A percentile compares a stretch with the other conserved stretches of the same genome.
These are phyloP conservation scores for Meganola albula DNA, from an alignment of 2,888 invertebrate species.

Conservation along the genomic window DNA sequence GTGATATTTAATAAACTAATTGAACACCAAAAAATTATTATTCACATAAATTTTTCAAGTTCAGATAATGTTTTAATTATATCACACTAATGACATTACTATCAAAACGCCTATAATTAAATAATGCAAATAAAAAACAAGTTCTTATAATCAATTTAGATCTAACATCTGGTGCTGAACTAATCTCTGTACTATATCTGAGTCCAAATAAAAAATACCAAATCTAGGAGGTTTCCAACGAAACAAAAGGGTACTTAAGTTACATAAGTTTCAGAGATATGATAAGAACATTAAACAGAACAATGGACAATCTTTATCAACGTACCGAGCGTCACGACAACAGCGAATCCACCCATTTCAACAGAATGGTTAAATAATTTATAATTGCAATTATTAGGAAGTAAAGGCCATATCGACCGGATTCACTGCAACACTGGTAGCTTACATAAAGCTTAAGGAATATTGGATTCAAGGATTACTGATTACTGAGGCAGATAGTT, in stretches of 20 bases:
- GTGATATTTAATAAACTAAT: too few relatives aligned
- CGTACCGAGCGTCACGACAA: conserved; percentile 37
- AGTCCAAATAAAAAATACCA: background rate
- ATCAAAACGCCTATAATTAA: too few relatives aligned
- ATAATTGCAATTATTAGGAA: conserved; percentile 52
- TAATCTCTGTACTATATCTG: too few relatives aligned
- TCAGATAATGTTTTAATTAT: too few relatives aligned
- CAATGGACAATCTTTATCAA: conserved; percentile 31
- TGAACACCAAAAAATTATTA: too few relatives aligned
- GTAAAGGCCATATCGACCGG: conserved; percentile 44
- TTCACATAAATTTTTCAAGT: too few relatives aligned
- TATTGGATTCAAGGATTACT: conserved; percentile 14
- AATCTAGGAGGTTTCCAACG: conserved; percentile 9
- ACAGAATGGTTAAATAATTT: conserved; percentile 48
- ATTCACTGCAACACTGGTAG: conserved; percentile 32
- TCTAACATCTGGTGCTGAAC: too few relatives aligned
- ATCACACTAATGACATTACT: too few relatives aligned
- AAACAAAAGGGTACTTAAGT: conserved; percentile 12
- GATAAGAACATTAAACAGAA: conserved; percentile 21
- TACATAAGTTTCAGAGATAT: conserved; percentile 15
- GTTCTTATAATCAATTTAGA: too few relatives aligned
- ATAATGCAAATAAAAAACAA: too few relatives aligned
- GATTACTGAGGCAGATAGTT: too few relatives aligned
- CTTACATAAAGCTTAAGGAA: conserved; percentile 35
- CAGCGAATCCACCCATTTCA: conserved; percentile 42